Base-by-base conservation (phyloP, 2,113 vertebrate species). In the Catharus fuscescens region DNA sequence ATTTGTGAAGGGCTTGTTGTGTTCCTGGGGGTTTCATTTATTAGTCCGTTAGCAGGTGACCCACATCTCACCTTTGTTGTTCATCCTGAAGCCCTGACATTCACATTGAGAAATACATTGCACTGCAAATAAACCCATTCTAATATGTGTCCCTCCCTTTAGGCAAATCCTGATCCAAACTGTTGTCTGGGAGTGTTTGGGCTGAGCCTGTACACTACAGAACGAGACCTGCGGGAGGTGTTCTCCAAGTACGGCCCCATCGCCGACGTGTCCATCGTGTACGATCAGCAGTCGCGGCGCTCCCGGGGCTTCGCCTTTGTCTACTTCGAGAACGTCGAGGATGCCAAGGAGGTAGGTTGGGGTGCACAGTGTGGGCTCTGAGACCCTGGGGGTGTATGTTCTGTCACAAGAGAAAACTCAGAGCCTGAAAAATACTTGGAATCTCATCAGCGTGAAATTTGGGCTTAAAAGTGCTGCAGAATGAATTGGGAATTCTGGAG, bases 211-310 rank as follows among this genome's bases (percentile, higher is more conserved):
- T 99, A 99, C 96, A 99, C 99, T 80, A 99, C 99, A 57, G 99
- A 99, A 80, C 98, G 99, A 90, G 99, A 99, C 91, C 97, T 99
- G 80, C 98, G 98, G 93, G 99, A 99, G 52, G 99, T 99, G 14
- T 99, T 99, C 96, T 99, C 99, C 70, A 99, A 99, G 91, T 99
- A 99, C 23, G 99, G 99, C 62, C 99, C 99, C 32, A 98, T 99
- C 85, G 97, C 98, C 1, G 99, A 99, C 32, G 99, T 99, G 72
- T 98, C 97, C 90, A 99, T 99, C 20, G 99, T 99, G 56, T 99
- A 99, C 25, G 99, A 99, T 92, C 99, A 99, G 96, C 99, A 99
- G 90, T 99, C 99, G 2, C 98, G 99, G 24, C 99, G 99, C 45
- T 99, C 99, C 42, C 98, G 99, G 66, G 99, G 99, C 76, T 99